Evolutionary conservation across 2,113 vertebrate genomes (phyloP).

Genomic region (Pungitius pungitius): DNA sequence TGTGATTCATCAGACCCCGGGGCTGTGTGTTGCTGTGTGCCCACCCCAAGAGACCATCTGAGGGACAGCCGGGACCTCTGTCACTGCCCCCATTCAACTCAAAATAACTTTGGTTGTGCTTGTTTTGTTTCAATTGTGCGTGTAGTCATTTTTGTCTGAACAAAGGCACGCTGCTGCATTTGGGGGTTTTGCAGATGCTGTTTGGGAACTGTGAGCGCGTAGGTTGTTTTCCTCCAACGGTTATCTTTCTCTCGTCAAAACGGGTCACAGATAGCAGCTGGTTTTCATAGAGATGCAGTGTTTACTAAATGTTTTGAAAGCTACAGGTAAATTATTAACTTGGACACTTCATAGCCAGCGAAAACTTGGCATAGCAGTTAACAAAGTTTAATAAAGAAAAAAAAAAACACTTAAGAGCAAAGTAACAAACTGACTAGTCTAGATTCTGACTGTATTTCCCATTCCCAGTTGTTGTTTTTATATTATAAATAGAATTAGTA

Average conservation of each 20-base stretch:
- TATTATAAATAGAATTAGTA: constrained; percentile 40
- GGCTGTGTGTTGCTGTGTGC: constrained; percentile 35
- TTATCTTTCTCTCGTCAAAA: neutral
- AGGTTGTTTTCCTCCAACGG: neutral
- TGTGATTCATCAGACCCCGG: constrained; percentile 66
- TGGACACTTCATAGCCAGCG: neutral
- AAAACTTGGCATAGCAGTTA: neutral
- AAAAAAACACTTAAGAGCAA: constrained; percentile 3
- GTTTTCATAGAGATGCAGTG: neutral
- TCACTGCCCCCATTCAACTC: constrained; percentile 59
- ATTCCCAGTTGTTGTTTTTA: neutral
- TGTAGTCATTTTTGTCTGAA: constrained; percentile 37
- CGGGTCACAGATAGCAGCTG: neutral
- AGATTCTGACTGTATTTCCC: constrained; percentile 27
- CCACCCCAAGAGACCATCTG: constrained; percentile 54
- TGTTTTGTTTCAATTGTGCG: constrained; percentile 55
- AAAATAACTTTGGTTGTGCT: constrained; percentile 58
- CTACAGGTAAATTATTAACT: neutral
- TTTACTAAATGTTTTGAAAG: neutral
- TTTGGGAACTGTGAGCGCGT: constrained; percentile 13
- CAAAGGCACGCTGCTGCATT: constrained; percentile 38
- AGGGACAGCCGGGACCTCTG: constrained; percentile 48
- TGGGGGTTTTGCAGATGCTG: constrained; percentile 38
- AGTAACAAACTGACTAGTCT: constrained; percentile 19
- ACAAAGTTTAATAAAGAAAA: neutral